These are phyloP conservation scores for Otus sunia DNA, from an alignment of 2,113 vertebrate species.

Conservation along the genomic window DNA sequence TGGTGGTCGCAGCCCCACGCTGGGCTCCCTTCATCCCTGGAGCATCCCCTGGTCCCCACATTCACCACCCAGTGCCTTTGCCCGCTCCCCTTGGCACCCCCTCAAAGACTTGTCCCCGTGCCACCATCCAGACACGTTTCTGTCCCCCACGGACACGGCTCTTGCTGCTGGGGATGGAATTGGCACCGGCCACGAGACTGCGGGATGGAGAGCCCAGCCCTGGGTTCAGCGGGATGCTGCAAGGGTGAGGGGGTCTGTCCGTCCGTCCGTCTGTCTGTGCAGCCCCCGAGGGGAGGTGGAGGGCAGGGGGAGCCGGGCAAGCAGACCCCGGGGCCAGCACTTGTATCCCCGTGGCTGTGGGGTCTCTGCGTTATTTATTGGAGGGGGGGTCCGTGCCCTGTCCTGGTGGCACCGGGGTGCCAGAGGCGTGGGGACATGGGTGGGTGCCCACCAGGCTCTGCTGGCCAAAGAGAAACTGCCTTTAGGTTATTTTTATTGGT, in stretches of 20 bases:
- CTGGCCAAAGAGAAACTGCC: neutral
- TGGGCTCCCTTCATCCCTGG: neutral
- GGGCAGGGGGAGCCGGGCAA: accelerated
- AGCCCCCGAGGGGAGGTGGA: neutral
- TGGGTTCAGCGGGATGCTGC: neutral
- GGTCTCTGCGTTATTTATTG: neutral
- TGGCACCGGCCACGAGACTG: accelerated
- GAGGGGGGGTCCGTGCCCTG: neutral
- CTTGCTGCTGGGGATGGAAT: neutral
- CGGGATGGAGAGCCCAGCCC: neutral
- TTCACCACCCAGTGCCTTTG: neutral
- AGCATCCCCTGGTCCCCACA: neutral
- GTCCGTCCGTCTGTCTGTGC: neutral
- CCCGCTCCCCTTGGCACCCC: neutral
- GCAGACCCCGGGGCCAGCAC: neutral
- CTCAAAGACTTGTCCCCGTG: neutral
- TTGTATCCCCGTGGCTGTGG: accelerated
- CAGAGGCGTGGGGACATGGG: accelerated
- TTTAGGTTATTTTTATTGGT: neutral
- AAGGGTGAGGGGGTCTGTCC: no score
- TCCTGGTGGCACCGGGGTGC: neutral
- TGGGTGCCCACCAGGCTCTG: neutral
- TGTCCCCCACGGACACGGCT: accelerated
- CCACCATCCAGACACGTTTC: accelerated
- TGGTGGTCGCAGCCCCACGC: neutral